Evolutionary conservation across 30 jellyfish, hydroid and myxozoan species (phyloP).

Genomic region (Aurelia sp.): DNA sequence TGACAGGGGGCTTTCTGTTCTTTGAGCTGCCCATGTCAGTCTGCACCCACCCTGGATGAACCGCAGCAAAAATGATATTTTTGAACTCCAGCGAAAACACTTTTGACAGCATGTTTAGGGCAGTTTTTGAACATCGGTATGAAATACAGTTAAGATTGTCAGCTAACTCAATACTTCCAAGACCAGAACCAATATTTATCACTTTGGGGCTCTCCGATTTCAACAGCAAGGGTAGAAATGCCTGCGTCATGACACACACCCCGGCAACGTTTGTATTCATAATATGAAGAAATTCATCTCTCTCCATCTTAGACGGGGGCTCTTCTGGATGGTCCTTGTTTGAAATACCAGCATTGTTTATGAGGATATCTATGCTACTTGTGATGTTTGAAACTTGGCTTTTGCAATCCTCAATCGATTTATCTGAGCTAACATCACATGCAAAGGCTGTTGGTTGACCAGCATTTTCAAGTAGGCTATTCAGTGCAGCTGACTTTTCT

Average conservation of each 20-base stretch:
- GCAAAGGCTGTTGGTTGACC: slow-evolving; percentile 1
- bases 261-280: slow-evolving; percentile 30
- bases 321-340: slow-evolving; percentile 13
- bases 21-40: slow-evolving; percentile 6
- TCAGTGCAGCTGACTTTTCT: no score
- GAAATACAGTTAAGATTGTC: not conserved
- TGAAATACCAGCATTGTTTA: slow-evolving; percentile 10
- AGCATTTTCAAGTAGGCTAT: not conserved
- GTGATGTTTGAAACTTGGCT: no score
- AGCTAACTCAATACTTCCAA: slow-evolving; percentile 9
- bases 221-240: slow-evolving; percentile 1
- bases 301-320: slow-evolving; percentile 24
- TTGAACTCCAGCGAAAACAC: not conserved
- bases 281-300: slow-evolving; percentile 14
- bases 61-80: not conserved
- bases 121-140: slow-evolving; percentile 5
- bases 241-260: not conserved
- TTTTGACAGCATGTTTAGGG: slow-evolving; percentile 17
- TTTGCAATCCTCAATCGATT: slow-evolving; percentile 5
- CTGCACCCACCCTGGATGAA: slow-evolving; percentile 27
- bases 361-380: not conserved
- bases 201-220: slow-evolving; percentile 10
- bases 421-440: slow-evolving; percentile 9
- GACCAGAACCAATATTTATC: slow-evolving; percentile 2
- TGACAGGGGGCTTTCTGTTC: not conserved